Base-by-base conservation (phyloP, 2,797 vertebrate genomes). In the Tympanoctomys barrerae region DNA sequence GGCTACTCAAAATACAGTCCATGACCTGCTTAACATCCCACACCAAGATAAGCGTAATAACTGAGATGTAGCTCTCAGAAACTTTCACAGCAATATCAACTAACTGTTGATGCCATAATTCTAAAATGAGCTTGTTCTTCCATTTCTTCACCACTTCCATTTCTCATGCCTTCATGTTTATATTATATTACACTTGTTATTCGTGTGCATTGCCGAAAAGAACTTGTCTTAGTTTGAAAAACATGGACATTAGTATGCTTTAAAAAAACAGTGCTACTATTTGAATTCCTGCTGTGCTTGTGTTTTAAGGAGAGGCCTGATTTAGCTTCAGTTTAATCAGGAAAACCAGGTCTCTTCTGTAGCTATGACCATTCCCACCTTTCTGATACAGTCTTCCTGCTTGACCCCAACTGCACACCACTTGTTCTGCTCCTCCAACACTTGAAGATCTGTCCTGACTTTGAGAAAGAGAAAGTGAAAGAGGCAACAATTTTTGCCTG, bases 41-140 rank as follows among this genome's bases (percentile, higher is more conserved):
- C 0, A 33, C 61, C 4, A 31, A 92, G 33, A 66, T 54, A 77
- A 85, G 42, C 24, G 83, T 31, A 77, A 61, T 89, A 78, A 86
- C 21, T 70, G 88, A 96, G 61, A 73, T 18, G 3, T 26, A 79
- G 26, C 19, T 54, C 87, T 78, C 70, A 84, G 52, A 73, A 95
- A 96, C 10, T 10, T 36, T 70, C 31, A 16, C 12, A 83, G 64
- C 18, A 90, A 78, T 2, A 73, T 89, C 31, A 81, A 54, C 59
- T 57, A 75, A 66, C 18, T 39, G 2, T 24, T 46, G 57, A 80
- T 52, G 46, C 16, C 49, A 22, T 33, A 11, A 89, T 42, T 84
- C 70, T 59, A 83, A 97, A 86, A 52, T 22, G 31, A 93, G 13
- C 26, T 70, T 87, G 36, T 33, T 33, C 62, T 97, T 80, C 52